Percentiles rank a stretch among this genome's conserved stretches.
phyloP scores from a whole-genome alignment of 2,113 vertebrate genomes.

The Tenebrosternarchus preto region DNA sequence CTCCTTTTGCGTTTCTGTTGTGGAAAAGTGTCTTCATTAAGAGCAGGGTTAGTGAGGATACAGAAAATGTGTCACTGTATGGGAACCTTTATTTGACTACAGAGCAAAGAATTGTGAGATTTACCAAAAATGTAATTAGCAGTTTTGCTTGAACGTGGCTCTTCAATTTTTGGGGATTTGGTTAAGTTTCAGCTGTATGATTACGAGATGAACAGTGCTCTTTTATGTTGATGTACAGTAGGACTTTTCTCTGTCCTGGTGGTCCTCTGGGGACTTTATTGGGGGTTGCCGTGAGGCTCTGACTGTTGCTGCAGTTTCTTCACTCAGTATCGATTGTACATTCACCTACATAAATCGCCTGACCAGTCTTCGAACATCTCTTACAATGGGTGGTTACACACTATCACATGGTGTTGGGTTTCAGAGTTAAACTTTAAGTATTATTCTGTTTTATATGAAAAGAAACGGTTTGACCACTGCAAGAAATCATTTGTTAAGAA shows the following conservation, averaged over 20 bases:
- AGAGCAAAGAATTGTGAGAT: too few species aligned
- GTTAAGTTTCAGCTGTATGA: too few species aligned
- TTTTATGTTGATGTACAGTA: not conserved
- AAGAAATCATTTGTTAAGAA: too few species aligned
- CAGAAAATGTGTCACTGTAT: too few species aligned
- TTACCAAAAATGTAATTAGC: too few species aligned
- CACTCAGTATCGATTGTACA: conserved; percentile 59
- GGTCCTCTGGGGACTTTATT: not conserved
- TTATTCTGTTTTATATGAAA: conserved; percentile 7
- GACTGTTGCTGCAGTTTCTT: conserved; percentile 45
- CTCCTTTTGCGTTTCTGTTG: not conserved
- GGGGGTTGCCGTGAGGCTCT: conserved; percentile 20
- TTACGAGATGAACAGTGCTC: too few species aligned
- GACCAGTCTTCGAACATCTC: conserved; percentile 59
- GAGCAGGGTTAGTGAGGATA: not conserved
- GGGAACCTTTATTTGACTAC: too few species aligned
- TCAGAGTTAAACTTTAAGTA: conserved; percentile 28
- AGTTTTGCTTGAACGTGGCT: too few species aligned
- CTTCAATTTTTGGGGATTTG: too few species aligned
- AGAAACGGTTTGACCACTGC: too few species aligned
- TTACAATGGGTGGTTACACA: conserved; percentile 62
- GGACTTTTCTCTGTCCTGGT: not conserved
- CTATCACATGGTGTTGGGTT: conserved; percentile 37
- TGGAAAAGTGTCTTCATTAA: not conserved
- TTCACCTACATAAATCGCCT: conserved; percentile 65